Percentiles rank a stretch among this genome's conserved stretches.
Evolutionary conservation across 2,888 invertebrate species (phyloP).

Genomic region (Brachynemurus nebulosus): DNA sequence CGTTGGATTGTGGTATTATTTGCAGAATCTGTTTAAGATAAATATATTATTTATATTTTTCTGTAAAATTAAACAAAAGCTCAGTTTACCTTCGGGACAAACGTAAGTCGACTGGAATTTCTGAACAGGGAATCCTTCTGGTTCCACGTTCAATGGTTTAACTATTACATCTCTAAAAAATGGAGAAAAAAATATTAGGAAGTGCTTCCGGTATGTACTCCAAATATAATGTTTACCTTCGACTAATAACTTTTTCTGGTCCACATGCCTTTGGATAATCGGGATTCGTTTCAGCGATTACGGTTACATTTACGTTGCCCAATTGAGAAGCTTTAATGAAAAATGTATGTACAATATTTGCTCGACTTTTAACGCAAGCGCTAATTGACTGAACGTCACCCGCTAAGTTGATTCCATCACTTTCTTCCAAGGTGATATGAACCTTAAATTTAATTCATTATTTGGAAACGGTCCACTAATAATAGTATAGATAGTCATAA

Average conservation of each 20-base stretch:
- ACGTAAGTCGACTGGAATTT: conserved; percentile 50
- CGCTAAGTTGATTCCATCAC: conserved; percentile 22
- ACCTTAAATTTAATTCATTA: too few relatives aligned
- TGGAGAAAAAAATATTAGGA: too few relatives aligned
- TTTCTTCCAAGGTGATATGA: conserved; percentile 26
- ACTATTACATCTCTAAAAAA: conserved; percentile 46
- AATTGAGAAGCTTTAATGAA: conserved; percentile 24
- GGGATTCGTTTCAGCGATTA: conserved; percentile 34
- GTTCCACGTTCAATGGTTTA: conserved; percentile 46
- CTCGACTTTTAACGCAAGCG: conserved; percentile 25
- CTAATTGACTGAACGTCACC: conserved; percentile 18
- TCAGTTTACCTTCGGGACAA: conserved; percentile 49
- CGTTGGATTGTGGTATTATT: background rate
- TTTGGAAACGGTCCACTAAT: too few relatives aligned
- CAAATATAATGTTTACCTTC: too few relatives aligned
- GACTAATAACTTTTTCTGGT: too few relatives aligned
- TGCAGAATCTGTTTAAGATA: background rate
- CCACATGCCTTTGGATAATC: too few relatives aligned
- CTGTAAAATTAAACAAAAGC: too few relatives aligned
- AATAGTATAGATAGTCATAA: too few relatives aligned
- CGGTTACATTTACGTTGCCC: conserved; percentile 35
- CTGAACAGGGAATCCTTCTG: conserved; percentile 56
- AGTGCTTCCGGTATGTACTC: too few relatives aligned
- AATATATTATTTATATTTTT: too few relatives aligned
- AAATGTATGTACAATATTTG: conserved; percentile 26